Evolutionary conservation across 2,113 vertebrate genomes (phyloP).

Genomic region (Ochotona curzoniae): DNA sequence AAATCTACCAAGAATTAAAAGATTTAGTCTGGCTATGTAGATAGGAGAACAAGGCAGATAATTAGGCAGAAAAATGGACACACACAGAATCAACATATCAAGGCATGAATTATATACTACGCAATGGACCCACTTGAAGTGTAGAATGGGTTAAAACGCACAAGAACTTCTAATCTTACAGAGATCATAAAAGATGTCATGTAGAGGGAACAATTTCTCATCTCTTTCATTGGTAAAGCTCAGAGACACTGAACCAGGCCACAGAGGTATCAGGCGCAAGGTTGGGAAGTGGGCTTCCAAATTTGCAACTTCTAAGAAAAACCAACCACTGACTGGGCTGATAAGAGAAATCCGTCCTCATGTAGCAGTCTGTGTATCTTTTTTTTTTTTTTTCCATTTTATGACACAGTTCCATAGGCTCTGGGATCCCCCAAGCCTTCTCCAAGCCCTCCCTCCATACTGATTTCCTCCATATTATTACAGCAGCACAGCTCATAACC

Average conservation of each 20-base stretch:
- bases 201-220: neutral
- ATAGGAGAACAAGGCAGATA: neutral
- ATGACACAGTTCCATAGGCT: too few relatives aligned
- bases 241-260: slow-evolving; percentile 10
- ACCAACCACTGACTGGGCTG: neutral
- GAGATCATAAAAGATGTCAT: neutral
- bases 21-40: neutral
- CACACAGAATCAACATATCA: neutral
- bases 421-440: too few relatives aligned
- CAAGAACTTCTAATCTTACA: neutral
- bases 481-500: too few relatives aligned
- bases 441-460: too few relatives aligned
- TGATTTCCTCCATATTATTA: too few relatives aligned
- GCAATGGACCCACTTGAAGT: neutral
- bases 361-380: neutral
- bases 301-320: slow-evolving; percentile 41
- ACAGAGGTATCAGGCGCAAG: slow-evolving; percentile 12
- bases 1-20: slow-evolving; percentile 1
- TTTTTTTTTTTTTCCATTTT: too few relatives aligned
- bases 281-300: neutral
- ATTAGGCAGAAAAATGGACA: neutral
- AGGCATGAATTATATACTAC: neutral
- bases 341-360: neutral
- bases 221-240: neutral
- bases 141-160: neutral